These are phyloP conservation scores for Rallus crepitans DNA, from an alignment of 2,797 vertebrate genomes.

Conservation along the genomic window DNA sequence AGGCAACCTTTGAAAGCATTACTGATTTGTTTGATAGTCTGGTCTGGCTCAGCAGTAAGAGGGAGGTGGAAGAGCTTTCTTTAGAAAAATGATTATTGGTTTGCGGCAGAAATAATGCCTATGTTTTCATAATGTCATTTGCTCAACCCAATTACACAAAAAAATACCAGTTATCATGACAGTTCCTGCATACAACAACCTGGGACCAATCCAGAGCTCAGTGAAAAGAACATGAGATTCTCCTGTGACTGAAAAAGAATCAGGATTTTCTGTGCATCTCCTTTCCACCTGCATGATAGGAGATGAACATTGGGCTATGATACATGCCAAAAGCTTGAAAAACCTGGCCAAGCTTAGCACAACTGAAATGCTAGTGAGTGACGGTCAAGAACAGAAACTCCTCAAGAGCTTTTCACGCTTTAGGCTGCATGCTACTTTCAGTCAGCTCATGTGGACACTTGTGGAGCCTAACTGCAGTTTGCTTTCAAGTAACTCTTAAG, in stretches of 20 bases:
- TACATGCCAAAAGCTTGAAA: background rate
- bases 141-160: background rate
- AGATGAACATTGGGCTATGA: rapidly evolving
- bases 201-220: background rate
- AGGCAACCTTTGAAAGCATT: background rate
- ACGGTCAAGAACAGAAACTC: background rate
- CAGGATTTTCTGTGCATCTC: background rate
- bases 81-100: background rate
- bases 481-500: background rate
- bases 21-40: background rate
- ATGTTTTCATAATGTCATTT: background rate
- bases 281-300: background rate
- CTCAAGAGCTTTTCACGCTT: background rate
- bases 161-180: background rate
- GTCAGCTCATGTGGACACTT: background rate
- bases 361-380: background rate
- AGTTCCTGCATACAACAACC: background rate
- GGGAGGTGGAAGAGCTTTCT: background rate
- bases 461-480: background rate
- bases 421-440: background rate
- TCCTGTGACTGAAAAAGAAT: background rate
- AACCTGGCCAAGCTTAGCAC: background rate
- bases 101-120: background rate
- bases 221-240: background rate
- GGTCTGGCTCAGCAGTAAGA: background rate